Percentiles rank a stretch among this genome's conserved stretches.
phyloP scores from a whole-genome alignment of 2,888 invertebrate genomes.

The Cephus nigrinus region DNA sequence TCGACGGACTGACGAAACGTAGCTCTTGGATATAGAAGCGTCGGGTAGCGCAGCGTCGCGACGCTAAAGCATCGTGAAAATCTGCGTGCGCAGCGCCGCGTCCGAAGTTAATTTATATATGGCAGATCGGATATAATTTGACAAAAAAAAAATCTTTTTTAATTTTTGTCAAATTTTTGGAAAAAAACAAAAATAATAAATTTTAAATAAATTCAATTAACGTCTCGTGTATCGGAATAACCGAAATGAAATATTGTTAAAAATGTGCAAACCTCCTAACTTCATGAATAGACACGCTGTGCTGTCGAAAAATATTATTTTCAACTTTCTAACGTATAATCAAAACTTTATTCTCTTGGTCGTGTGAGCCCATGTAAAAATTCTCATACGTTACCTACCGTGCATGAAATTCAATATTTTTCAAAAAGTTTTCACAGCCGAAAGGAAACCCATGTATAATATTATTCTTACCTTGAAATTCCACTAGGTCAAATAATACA shows the following conservation, averaged over 20 bases:
- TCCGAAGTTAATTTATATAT: neutral
- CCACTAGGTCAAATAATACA: neutral
- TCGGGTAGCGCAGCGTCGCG: slow-evolving; percentile 21
- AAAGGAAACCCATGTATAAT: neutral
- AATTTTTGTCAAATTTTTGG: neutral
- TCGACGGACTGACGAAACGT: slow-evolving; percentile 33
- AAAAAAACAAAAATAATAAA: neutral
- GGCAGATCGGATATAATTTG: neutral
- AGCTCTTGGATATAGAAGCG: neutral
- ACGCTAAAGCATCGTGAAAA: slow-evolving; percentile 22
- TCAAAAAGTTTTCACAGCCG: neutral
- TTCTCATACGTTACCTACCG: neutral
- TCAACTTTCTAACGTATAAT: neutral
- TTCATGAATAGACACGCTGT: neutral
- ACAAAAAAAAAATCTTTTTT: neutral
- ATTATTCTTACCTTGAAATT: neutral
- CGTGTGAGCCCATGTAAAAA: neutral
- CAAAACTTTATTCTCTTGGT: neutral
- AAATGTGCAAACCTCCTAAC: slow-evolving; percentile 1
- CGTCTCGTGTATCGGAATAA: neutral
- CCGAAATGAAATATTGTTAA: slow-evolving; percentile 13
- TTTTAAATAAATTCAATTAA: neutral
- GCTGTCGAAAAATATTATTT: neutral
- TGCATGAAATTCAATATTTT: neutral
- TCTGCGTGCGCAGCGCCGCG: slow-evolving; percentile 25